Evolutionary conservation across 2,797 vertebrate species (phyloP).

Genomic region (Clarias fuscus): DNA sequence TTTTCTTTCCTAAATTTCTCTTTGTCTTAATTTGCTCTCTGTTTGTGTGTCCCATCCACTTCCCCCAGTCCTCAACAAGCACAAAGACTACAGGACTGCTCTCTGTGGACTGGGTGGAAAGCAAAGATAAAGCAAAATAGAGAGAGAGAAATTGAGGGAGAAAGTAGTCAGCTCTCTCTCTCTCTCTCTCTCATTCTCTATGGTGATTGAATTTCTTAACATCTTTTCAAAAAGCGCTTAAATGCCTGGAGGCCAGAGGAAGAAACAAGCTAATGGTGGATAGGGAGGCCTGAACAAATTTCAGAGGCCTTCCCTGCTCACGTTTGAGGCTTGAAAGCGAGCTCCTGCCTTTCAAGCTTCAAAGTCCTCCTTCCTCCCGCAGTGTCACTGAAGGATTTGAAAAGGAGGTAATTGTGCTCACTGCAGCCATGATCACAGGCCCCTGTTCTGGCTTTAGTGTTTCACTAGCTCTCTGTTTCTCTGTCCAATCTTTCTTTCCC

Average conservation of each 20-base stretch:
- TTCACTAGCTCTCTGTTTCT: constrained; percentile 98
- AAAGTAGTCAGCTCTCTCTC: constrained; percentile 62
- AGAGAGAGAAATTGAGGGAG: constrained; percentile 19
- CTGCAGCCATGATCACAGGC: constrained; percentile 99
- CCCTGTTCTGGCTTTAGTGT: constrained; percentile 98
- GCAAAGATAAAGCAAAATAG: constrained; percentile 31
- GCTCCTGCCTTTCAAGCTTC: constrained; percentile 99
- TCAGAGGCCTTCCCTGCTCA: constrained; percentile 99
- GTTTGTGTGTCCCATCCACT: constrained; percentile 69
- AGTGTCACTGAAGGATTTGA: constrained; percentile 99
- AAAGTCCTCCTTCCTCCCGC: constrained; percentile 99
- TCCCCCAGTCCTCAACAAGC: constrained; percentile 81
- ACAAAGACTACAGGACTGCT: constrained; percentile 86
- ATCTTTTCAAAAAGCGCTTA: constrained; percentile 99
- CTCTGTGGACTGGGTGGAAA: constrained; percentile 87
- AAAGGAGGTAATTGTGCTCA: constrained; percentile 99
- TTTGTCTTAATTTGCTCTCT: constrained; percentile 43
- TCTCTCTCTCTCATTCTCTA: constrained; percentile 84
- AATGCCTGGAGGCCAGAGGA: constrained; percentile 99
- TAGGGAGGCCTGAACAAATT: constrained; percentile 99
- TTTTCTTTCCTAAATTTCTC: constrained; percentile 36
- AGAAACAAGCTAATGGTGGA: constrained; percentile 99
- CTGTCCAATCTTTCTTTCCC: constrained; percentile 64
- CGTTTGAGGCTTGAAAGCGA: constrained; percentile 99
- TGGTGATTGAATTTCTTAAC: constrained; percentile 99